phyloP scores from a whole-genome alignment of 2,113 vertebrate species.

The Brachyhypopomus gauderio region DNA sequence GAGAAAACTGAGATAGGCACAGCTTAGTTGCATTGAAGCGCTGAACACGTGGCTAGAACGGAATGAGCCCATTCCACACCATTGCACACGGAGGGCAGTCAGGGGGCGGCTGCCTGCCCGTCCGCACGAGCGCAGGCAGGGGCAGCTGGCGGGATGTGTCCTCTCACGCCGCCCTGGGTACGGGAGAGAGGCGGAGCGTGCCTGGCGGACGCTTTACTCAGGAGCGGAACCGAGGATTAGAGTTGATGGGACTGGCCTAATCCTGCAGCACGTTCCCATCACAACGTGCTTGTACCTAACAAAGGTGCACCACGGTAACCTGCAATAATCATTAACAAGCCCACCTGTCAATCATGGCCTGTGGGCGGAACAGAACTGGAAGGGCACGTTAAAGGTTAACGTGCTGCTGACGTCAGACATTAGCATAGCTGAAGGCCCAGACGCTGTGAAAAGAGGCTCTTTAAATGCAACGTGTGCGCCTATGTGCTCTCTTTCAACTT shows the following conservation, averaged over 20 bases:
- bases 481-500: not conserved
- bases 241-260: conserved; percentile 40
- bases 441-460: not conserved
- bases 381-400: conserved; percentile 8
- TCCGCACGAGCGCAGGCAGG: conserved; percentile 32
- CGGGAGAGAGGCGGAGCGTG: conserved; percentile 16
- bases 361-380: not conserved
- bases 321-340: conserved; percentile 56
- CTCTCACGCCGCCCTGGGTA: conserved; percentile 40
- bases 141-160: conserved; percentile 55
- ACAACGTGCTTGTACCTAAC: conserved; percentile 27
- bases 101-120: conserved; percentile 41
- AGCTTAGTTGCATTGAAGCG: not conserved
- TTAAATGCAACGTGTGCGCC: not conserved
- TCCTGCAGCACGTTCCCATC: conserved; percentile 46
- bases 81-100: conserved; percentile 37
- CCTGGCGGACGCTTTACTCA: conserved; percentile 18
- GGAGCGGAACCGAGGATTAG: conserved; percentile 52
- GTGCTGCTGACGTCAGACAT: not conserved
- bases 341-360: conserved; percentile 34
- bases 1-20: conserved; percentile 10
- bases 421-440: not conserved
- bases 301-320: conserved; percentile 46
- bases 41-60: conserved; percentile 18
- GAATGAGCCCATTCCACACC: conserved; percentile 35